Conservation (phyloP, 2,113 vertebrate species). For the Brachyhypopomus occidentalis region DNA sequence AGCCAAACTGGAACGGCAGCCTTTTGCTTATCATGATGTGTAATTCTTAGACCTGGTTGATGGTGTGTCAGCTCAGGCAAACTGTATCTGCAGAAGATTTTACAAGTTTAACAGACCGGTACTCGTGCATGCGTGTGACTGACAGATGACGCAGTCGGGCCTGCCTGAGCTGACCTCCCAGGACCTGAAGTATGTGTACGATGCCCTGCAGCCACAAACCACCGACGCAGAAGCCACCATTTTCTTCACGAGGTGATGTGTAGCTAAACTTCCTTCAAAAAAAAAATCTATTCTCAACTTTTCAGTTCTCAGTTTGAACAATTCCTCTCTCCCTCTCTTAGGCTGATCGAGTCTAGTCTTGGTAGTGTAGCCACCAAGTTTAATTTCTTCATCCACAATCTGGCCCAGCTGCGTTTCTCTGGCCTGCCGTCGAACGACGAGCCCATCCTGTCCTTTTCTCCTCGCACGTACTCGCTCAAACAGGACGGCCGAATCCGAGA, state of each 20-base stretch:
- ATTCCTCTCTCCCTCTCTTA: slow-evolving; percentile 58
- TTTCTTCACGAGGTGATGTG: slow-evolving; percentile 91
- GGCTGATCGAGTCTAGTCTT: slow-evolving; percentile 95
- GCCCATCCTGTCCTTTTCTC: slow-evolving; percentile 93
- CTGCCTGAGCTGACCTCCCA: slow-evolving; percentile 91
- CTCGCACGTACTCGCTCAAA: slow-evolving; percentile 90
- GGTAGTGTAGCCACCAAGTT: slow-evolving; percentile 98
- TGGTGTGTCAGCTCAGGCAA: neutral
- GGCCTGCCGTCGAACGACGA: slow-evolving; percentile 93
- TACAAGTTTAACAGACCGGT: neutral
- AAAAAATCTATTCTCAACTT: too few species aligned
- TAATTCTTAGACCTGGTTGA: neutral
- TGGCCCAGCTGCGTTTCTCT: slow-evolving; percentile 95
- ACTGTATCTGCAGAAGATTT: neutral
- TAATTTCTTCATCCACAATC: slow-evolving; percentile 99
- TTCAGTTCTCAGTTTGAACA: neutral
- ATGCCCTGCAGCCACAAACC: slow-evolving; percentile 93
- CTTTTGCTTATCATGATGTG: neutral
- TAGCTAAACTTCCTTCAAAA: neutral
- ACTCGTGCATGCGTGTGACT: neutral
- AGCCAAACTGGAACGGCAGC: neutral
- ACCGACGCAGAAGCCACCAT: slow-evolving; percentile 96
- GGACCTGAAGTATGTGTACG: slow-evolving; percentile 94
- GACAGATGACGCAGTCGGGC: slow-evolving; percentile 93
- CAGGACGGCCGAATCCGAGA: slow-evolving; percentile 92